Conservation (phyloP, 1,140 invertebrate genomes). For the Triops longicaudatus region DNA sequence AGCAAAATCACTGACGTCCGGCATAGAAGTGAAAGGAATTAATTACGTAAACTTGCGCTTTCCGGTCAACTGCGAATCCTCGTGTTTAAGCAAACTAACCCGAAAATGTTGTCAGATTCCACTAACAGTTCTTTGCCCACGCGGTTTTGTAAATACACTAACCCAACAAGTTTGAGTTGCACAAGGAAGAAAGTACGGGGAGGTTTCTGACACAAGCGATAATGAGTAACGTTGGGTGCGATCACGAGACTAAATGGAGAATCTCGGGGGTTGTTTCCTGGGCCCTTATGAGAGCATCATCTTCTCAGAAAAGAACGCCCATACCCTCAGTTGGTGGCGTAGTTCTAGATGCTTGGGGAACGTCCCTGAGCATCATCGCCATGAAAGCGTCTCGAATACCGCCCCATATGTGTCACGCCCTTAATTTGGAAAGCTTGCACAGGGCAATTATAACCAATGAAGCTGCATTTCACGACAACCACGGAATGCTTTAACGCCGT, state of each 20-base stretch:
- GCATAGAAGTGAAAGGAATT: slow-evolving; percentile 2
- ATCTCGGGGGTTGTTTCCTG: background rate
- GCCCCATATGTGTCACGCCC: background rate
- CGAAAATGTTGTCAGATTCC: background rate
- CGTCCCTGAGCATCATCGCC: background rate
- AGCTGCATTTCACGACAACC: background rate
- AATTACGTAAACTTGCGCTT: slow-evolving; percentile 12
- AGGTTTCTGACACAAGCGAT: background rate
- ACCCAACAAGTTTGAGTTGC: background rate
- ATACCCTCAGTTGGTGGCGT: background rate
- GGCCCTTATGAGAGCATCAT: background rate
- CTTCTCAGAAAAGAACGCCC: background rate
- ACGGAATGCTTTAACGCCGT: background rate
- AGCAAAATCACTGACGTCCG: background rate
- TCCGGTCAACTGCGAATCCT: background rate
- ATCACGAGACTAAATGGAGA: background rate
- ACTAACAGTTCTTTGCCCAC: background rate
- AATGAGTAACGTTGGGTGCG: background rate
- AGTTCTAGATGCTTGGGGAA: background rate
- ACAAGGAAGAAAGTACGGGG: background rate
- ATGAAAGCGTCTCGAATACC: background rate
- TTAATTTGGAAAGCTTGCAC: slow-evolving; percentile 6
- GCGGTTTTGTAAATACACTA: background rate
- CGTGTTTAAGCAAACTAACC: background rate
- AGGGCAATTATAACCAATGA: background rate